Evolutionary conservation across 2,888 invertebrate species (phyloP), one percentile per base, ranked within the genome.

Genomic region (Hyposoter didymator): DNA sequence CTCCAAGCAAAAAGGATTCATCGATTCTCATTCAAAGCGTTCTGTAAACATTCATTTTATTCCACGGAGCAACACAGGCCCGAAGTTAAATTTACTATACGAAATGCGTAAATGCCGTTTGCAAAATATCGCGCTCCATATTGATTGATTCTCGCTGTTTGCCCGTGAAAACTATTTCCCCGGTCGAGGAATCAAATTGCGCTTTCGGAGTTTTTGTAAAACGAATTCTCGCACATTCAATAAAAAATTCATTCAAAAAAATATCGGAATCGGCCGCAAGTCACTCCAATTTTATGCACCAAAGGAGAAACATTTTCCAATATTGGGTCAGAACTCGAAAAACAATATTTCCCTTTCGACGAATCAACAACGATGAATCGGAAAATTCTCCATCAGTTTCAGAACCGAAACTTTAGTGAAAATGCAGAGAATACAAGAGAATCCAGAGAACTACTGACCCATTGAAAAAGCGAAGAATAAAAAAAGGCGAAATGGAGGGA

Each of bases 21-120:
- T 43, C 55, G 12, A 59, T 28, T 22, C 19, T 22, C 43, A 43
- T 67, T 67, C 43, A 5, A 6, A 45, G 35, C 67, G 67, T 19
- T 14, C 5, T 22, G 39, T 45, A 59, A 59, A 59, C 55, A 59
- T 59, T 59, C 28, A 22, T 59, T 59, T 59, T 59, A 59, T 59
- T 59, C 22, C 10, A 22, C 12, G 28, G 12, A 59, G 28, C 17
- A 5, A 49, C 47, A 0, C 5, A 17, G 28, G 12, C 55, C 10
- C 10, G 8, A 10, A 39, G 8, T 39, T 39, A 4, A 7, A 39
- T 39, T 39, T 39, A 39, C 39, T 8, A n/a, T n/a, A 39, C 1
- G 28, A 10, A 28, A 22, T 28, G 4, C 55, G 55, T 55, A 10
- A 55, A 55, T 22, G 22, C 2, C 3, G 10, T 12, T 55, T 52